phyloP scores from a whole-genome alignment of 37 sponge, comb jelly and placozoan species.

The Bolinopsis microptera region DNA sequence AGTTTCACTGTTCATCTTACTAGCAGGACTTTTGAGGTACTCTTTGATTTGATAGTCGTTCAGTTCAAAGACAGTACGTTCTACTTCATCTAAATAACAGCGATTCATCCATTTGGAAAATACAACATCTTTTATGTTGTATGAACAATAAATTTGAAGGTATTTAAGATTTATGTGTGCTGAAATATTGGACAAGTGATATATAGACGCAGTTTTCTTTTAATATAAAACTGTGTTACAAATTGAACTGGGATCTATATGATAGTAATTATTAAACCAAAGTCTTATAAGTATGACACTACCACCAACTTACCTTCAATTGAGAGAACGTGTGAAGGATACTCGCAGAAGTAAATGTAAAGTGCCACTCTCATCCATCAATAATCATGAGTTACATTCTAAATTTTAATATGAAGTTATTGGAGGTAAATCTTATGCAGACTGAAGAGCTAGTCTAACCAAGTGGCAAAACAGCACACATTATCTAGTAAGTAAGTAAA shows the following conservation, averaged over 20 bases:
- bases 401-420: too few relatives aligned
- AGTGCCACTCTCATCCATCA: conserved; percentile 59
- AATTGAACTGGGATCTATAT: too few relatives aligned
- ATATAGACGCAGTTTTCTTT: too few relatives aligned
- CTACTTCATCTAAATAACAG: conserved; percentile 45
- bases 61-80: neutral
- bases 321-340: neutral
- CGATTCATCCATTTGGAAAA: neutral
- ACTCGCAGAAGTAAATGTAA: conserved; percentile 17
- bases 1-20: neutral
- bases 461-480: too few relatives aligned
- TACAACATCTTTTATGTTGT: neutral
- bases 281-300: too few relatives aligned
- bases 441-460: too few relatives aligned
- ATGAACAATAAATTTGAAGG: neutral
- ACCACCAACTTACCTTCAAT: neutral
- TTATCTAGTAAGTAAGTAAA: too few relatives aligned
- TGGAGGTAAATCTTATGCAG: too few relatives aligned
- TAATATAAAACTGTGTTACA: too few relatives aligned
- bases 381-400: neutral
- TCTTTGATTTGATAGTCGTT: conserved; percentile 4
- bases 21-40: neutral
- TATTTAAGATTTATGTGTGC: too few relatives aligned
- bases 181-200: too few relatives aligned
- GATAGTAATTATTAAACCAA: too few relatives aligned